Evolutionary conservation across 2,888 invertebrate species (phyloP), one percentile per base, ranked within the genome.

Genomic region (Temnothorax rugatulus): DNA sequence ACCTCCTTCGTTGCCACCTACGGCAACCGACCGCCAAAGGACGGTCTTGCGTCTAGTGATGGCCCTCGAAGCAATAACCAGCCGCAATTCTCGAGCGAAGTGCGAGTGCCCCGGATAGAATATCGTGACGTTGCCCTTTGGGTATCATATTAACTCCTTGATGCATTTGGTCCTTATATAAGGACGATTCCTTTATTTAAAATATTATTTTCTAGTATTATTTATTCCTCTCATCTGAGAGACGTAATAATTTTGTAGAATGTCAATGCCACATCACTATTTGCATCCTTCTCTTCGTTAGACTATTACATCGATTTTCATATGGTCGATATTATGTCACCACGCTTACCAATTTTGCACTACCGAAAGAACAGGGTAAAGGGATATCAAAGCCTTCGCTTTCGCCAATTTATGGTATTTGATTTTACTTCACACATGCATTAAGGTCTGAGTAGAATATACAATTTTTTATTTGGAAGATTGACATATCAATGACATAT

Each of bases 1-100:
- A 79, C 84, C 87, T 83, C 85, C 87, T 87, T 85, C 75, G 52
- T 59, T 86, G 69, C 87, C 86, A 83, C 87, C 87, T 86, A 86
- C 88, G 69, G 89, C 87, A 57, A 77, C 88, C 79, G 71, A 81
- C 71, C 79, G 50, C 71, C 71, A 81, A 81, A 81, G 79, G 79
- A 81, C 79, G 79, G 71, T 81, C 79, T 79, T 79, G 69, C 79
- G 59, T 69, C 71, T 81, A 81, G 79, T 57, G 79, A 81, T 71
- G 79, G 71, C 13, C 79, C 79, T 81, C 71, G 71, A 81, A 52
- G 79, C 63, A 71, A 81, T 81, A 71, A 71, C 59, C 59, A 71
- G 59, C 69, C 38, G 79, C 71, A 59, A 69, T 71, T 59, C 79
- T 59, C 38, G 47, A 13, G 69, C 59, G 21, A 59, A 69, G 79